A percentile compares a stretch with the other conserved stretches of the same genome.
phyloP scores from a whole-genome alignment of 2,113 vertebrate species.

The Microtus ochrogaster region DNA sequence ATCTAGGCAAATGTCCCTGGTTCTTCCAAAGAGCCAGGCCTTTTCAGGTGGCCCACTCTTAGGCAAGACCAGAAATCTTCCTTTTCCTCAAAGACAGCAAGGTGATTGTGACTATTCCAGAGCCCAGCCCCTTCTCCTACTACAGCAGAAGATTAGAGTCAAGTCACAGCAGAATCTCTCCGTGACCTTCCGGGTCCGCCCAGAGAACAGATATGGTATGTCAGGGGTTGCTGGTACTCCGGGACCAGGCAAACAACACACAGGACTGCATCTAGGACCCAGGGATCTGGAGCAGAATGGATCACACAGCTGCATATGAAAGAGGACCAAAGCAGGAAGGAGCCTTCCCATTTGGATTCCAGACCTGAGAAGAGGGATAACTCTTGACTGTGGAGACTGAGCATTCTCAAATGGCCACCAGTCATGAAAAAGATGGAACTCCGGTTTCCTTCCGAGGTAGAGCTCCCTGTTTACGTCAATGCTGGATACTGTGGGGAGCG shows the following conservation, averaged over 20 bases:
- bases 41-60: no score
- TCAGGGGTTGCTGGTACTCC: not conserved
- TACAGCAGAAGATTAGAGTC: not conserved
- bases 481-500: no score
- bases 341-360: not conserved
- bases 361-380: not conserved
- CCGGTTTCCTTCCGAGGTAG: not conserved
- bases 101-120: not conserved
- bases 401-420: not conserved
- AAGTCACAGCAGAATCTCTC: no score
- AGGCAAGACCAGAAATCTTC: not conserved
- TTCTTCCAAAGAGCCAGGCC: not conserved
- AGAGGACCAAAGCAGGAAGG: not conserved
- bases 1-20: not conserved
- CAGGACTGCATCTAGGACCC: not conserved
- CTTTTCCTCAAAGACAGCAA: not conserved
- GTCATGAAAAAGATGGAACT: not conserved
- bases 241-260: not conserved
- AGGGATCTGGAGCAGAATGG: not conserved
- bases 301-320: not conserved
- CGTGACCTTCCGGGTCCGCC: not conserved
- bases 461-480: not conserved
- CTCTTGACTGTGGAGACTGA: not conserved
- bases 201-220: not conserved
- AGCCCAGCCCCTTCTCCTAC: not conserved